Conservation (phyloP, 2,888 invertebrate species). For the Spodoptera exigua region DNA sequence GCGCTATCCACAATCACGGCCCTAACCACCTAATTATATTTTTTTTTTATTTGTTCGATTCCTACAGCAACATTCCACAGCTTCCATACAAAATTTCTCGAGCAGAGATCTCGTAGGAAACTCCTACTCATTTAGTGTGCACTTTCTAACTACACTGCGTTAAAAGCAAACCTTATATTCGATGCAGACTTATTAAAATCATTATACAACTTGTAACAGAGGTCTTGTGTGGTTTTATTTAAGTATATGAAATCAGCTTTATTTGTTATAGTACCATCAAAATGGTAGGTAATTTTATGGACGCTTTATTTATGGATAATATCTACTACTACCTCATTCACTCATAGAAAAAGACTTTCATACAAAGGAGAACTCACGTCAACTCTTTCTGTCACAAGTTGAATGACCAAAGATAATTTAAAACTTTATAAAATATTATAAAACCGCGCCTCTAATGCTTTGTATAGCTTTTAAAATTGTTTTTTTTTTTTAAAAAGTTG, state of each 20-base stretch:
- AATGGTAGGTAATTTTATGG: too few relatives aligned
- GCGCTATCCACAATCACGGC: conserved; percentile 25
- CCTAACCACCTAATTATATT: conserved; percentile 20
- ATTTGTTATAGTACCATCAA: too few relatives aligned
- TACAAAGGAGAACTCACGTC: too few relatives aligned
- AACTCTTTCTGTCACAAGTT: too few relatives aligned
- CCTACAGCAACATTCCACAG: conserved; percentile 21
- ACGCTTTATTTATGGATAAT: too few relatives aligned
- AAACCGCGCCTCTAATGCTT: conserved; percentile 25
- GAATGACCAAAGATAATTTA: conserved; percentile 4
- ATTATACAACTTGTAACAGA: too few relatives aligned
- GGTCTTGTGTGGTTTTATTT: too few relatives aligned
- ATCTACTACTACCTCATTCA: too few relatives aligned
- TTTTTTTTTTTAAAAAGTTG: conserved; percentile 1
- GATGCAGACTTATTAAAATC: neutral
- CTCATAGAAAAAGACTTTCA: too few relatives aligned
- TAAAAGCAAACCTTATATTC: conserved; percentile 22
- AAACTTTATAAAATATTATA: conserved; percentile 40
- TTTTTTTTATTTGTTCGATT: conserved; percentile 29
- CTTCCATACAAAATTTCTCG: conserved; percentile 37
- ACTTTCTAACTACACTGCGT: conserved; percentile 35
- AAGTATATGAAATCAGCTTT: too few relatives aligned
- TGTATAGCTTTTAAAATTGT: conserved; percentile 27
- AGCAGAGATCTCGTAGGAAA: conserved; percentile 22
- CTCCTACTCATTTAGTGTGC: conserved; percentile 16